Conservation (phyloP, 2,888 invertebrate genomes). For the Synanthedon tipuliformis region DNA sequence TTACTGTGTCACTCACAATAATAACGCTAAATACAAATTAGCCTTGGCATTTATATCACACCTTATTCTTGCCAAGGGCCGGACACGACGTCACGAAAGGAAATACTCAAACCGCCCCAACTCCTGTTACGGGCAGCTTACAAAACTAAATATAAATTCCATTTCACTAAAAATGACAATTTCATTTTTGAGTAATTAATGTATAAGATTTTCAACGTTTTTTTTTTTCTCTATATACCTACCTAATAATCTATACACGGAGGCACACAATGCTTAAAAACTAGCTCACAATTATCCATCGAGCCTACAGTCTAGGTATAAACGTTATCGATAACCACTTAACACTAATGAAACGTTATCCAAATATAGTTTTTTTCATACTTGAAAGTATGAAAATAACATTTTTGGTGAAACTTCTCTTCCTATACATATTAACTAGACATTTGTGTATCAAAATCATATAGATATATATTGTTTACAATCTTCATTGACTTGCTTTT, state of each 20-base stretch:
- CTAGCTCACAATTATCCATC: conserved; percentile 29
- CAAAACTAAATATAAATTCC: conserved; percentile 34
- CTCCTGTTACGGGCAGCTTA: conserved; percentile 48
- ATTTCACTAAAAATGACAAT: conserved; percentile 3
- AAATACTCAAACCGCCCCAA: conserved; percentile 8
- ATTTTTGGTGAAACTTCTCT: too few species aligned
- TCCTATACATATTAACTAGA: too few species aligned
- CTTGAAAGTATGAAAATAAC: too few species aligned
- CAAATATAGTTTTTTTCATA: too few species aligned
- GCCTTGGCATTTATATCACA: conserved; percentile 60
- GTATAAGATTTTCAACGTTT: conserved; percentile 25
- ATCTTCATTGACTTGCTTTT: too few species aligned
- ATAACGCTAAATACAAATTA: conserved; percentile 40
- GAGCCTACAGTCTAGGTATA: conserved; percentile 29
- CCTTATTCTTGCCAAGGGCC: conserved; percentile 39
- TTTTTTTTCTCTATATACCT: conserved; percentile 16
- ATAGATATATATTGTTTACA: too few species aligned
- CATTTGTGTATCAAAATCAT: too few species aligned
- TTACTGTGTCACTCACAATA: conserved; percentile 38
- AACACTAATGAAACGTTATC: background rate
- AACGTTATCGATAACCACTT: conserved; percentile 18
- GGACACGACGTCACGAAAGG: background rate
- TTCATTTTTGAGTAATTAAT: conserved; percentile 19
- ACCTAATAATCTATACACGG: conserved; percentile 55
- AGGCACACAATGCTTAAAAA: conserved; percentile 64